Evolutionary conservation across 2,797 vertebrate genomes (phyloP).

Genomic region (Paguma larvata): DNA sequence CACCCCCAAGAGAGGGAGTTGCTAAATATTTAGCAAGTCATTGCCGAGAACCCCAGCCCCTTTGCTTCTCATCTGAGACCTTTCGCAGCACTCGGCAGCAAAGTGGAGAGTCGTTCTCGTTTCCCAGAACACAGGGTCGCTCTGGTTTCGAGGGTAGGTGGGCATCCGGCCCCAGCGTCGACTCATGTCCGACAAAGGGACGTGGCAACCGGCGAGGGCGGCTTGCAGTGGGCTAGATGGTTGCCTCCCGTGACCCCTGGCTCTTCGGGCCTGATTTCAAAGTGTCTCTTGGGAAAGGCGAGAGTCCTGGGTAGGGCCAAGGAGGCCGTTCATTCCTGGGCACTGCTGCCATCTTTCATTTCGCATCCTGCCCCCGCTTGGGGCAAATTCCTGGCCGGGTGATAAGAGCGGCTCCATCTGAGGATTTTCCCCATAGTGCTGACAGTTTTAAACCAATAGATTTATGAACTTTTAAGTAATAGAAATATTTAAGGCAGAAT

Average conservation of each 20-base stretch:
- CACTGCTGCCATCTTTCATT: conserved; percentile 79
- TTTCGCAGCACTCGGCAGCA: background rate
- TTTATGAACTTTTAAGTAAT: conserved; percentile 90
- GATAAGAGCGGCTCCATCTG: conserved; percentile 88
- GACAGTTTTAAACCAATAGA: conserved; percentile 91
- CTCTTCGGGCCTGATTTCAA: background rate
- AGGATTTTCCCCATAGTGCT: conserved; percentile 87
- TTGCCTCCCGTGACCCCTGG: background rate
- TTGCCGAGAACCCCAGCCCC: background rate
- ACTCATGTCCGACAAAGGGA: background rate
- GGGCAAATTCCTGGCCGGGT: conserved; percentile 87
- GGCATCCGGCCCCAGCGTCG: background rate
- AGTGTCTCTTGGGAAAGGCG: background rate
- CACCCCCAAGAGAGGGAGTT: background rate
- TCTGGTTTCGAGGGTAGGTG: background rate
- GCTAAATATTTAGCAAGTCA: background rate
- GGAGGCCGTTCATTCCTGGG: conserved; percentile 65
- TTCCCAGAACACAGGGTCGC: background rate
- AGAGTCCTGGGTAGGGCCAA: rapidly evolving
- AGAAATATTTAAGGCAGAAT: conserved; percentile 89
- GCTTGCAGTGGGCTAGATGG: too few species aligned
- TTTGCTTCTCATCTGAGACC: background rate
- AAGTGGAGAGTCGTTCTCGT: background rate
- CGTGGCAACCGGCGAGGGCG: rapidly evolving
- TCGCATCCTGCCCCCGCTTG: conserved; percentile 80